Evolutionary conservation across 2,113 vertebrate genomes (phyloP), one percentile per base, ranked within the genome.

Genomic region (Ophiodon elongatus): DNA sequence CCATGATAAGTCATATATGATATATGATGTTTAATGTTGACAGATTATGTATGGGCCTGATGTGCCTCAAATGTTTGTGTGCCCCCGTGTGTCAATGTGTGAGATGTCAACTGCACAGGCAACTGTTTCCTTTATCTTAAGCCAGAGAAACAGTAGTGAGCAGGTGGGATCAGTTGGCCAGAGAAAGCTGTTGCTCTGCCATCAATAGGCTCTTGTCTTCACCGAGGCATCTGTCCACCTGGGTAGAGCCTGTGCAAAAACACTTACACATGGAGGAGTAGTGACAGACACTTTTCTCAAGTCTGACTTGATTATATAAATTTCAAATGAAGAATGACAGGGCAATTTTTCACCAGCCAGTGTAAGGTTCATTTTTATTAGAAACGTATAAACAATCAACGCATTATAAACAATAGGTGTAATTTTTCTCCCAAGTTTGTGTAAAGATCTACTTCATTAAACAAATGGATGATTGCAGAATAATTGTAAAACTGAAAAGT

Each of bases 141-240:
- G 82, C 82, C 83, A 87, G 37, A 77, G 78, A 71, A 85, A 70
- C 87, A 75, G 89, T 7, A 65, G 88, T 29, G 82, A 91, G 88
- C 93, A 95, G 93, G 94, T 95, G 93, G 85, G 86, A 84, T 85
- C 91, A 85, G 84, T 85, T 92, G 92, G 91, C 85, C 72, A 25
- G 17, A 74, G 86, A 67, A 84, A 88, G 76, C 65, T 56, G 87
- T 66, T 86, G 77, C 82, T 73, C 54, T 85, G 86, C 83, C 85
- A 85, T 91, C 89, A 95, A 87, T 88, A 71, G 74, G 74, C 83
- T 88, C 87, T 93, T 93, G 93, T 93, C 33, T 86, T 45, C 39
- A 70, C 43, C 60, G 29, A 56, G 80, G 80, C 91, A 94, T 86
- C 90, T 94, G 92, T 94, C 83, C 78, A 71, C 71, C 63, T 76